Evolutionary conservation across 2,888 invertebrate species (phyloP).

Genomic region (Pocota personata): DNA sequence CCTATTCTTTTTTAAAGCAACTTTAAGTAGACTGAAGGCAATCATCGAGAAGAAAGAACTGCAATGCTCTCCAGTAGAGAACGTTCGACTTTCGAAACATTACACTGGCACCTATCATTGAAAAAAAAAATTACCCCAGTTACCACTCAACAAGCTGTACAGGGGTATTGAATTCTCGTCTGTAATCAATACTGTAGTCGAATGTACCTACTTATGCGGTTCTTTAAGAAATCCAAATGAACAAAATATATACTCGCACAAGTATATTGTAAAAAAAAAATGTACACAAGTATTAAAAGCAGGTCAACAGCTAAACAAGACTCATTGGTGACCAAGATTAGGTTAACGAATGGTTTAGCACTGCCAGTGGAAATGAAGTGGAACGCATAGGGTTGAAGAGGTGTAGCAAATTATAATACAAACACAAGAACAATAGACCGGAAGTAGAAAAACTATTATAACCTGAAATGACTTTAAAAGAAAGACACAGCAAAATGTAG

Average conservation of each 20-base stretch:
- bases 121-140: too few relatives aligned
- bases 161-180: not conserved
- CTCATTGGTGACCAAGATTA: not conserved
- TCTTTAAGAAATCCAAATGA: not conserved
- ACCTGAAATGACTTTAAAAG: constrained; percentile 5
- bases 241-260: too few relatives aligned
- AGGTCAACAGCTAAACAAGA: not conserved
- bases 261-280: not conserved
- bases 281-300: not conserved
- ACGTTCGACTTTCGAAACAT: too few relatives aligned
- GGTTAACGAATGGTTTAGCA: not conserved
- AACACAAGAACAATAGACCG: not conserved
- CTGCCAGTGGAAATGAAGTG: not conserved
- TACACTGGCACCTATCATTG: too few relatives aligned
- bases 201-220: not conserved
- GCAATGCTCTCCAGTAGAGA: too few relatives aligned
- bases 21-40: too few relatives aligned
- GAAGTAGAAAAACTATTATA: not conserved
- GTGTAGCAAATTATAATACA: not conserved
- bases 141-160: too few relatives aligned
- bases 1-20: too few relatives aligned
- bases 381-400: not conserved
- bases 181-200: not conserved
- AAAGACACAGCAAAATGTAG: too few relatives aligned
- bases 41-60: too few relatives aligned